Evolutionary conservation across 2,888 invertebrate genomes (phyloP), one percentile per base, ranked within the genome.

Genomic region (Dynastes hyllus): DNA sequence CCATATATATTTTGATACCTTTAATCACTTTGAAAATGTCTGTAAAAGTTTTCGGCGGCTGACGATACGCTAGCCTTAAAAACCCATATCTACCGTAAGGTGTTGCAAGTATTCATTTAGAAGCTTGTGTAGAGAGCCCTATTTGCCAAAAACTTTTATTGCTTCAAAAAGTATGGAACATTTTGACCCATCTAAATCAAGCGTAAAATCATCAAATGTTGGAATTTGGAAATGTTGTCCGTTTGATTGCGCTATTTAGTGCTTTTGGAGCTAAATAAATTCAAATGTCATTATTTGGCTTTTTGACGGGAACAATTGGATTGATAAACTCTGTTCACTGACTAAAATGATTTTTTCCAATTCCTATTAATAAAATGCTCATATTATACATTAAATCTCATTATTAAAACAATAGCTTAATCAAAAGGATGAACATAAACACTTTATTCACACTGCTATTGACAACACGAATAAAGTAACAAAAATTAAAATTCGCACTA

Each of bases 261-360:
- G 77, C 16, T 53, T 75, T 1, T 5, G 78, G 78, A 50, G 80
- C 80, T n/a, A 80, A 58, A 55, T 73, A 70, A 61, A 80, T 78
- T 61, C 78, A 50, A 13, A 81, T 69, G 9, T 69, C 13, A 32
- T 67, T 73, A 66, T 78, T 71, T 65, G 76, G 50, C 65, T 84
- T 84, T 67, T 65, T 16, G 8, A 80, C 80, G 8, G 82, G 32
- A 1, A 82, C 81, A 11, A 84, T 79, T 16, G 81, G 81, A 70
- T 81, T 81, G n/a, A 82, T 81, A 70, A 78, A 84, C 16, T 83
- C 82, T 78, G 78, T 71, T 66, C 3, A 37, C 37, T 5, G 22
- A 22, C 22, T 22, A 22, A 22, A 22, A 22, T 22, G 22, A 22
- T 22, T 22, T 0, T 22, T 22, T 22, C 22, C 22, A 22, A 22